A percentile compares a stretch with the other conserved stretches of the same genome.
Conservation (phyloP, 2,888 invertebrate species). For the Cancer borealis region DNA sequence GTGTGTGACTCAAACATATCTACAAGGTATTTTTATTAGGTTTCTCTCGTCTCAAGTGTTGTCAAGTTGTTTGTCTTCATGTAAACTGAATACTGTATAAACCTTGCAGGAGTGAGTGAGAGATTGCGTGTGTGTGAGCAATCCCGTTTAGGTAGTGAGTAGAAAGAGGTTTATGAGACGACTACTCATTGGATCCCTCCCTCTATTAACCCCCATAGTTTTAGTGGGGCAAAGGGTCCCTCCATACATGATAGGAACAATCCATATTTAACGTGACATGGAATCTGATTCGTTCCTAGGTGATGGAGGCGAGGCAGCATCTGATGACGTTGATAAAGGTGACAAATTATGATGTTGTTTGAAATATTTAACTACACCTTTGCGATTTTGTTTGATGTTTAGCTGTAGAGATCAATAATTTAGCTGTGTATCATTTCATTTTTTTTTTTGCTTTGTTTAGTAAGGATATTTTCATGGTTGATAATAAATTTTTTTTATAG, state of each 20-base stretch:
- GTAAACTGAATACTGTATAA: too few species aligned
- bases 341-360: not conserved
- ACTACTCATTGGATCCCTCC: too few species aligned
- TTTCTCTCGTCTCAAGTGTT: too few species aligned
- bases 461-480: too few species aligned
- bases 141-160: too few species aligned
- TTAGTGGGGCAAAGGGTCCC: not conserved
- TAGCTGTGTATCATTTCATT: not conserved
- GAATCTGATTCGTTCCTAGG: not conserved
- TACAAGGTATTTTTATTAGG: too few species aligned
- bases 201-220: not conserved
- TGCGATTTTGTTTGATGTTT: not conserved
- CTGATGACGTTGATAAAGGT: not conserved
- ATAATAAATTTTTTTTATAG: too few species aligned
- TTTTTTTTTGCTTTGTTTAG: not conserved
- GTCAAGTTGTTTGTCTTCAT: too few species aligned
- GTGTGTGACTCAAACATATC: not conserved
- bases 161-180: too few species aligned
- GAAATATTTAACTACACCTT: not conserved
- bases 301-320: not conserved
- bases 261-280: not conserved
- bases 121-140: too few species aligned
- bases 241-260: not conserved
- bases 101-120: too few species aligned
- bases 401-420: not conserved